Evolutionary conservation across 2,888 invertebrate genomes (phyloP).

Genomic region (Neocrepidodera transversa): DNA sequence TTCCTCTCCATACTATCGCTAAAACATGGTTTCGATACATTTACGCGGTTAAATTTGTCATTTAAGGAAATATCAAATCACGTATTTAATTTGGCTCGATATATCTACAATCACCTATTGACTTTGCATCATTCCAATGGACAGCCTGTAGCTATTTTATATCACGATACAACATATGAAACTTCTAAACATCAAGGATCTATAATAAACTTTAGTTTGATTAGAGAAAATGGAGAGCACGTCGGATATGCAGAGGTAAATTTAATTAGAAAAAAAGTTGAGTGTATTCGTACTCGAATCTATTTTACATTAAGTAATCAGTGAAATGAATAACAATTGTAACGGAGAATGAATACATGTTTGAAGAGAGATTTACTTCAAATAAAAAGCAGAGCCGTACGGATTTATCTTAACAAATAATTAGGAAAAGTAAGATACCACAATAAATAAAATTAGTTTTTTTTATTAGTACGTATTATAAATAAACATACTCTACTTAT

Average conservation of each 20-base stretch:
- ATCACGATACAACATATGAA: slow-evolving; percentile 75
- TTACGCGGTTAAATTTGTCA: slow-evolving; percentile 70
- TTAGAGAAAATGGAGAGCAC: slow-evolving; percentile 76
- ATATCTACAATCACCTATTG: slow-evolving; percentile 70
- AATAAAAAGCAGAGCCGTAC: too few species aligned
- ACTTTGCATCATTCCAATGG: slow-evolving; percentile 77
- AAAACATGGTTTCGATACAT: slow-evolving; percentile 80
- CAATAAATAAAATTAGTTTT: too few species aligned
- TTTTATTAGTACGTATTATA: too few species aligned
- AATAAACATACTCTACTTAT: too few species aligned
- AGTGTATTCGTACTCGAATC: too few species aligned
- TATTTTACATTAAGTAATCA: too few species aligned
- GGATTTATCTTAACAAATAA: too few species aligned
- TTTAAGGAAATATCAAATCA: slow-evolving; percentile 75
- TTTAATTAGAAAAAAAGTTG: too few species aligned
- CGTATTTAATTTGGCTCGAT: slow-evolving; percentile 78
- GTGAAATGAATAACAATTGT: too few species aligned
- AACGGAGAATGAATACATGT: too few species aligned
- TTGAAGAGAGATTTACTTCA: too few species aligned
- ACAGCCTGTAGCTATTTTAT: slow-evolving; percentile 71
- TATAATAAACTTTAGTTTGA: slow-evolving; percentile 87
- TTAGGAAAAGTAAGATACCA: too few species aligned
- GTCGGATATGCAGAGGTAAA: slow-evolving; percentile 89
- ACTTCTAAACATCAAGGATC: slow-evolving; percentile 76
- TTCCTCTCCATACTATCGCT: slow-evolving; percentile 85